A percentile compares a stretch with the other conserved stretches of the same genome.
phyloP scores from a whole-genome alignment of 2,113 vertebrate genomes.

The Chauna torquata region DNA sequence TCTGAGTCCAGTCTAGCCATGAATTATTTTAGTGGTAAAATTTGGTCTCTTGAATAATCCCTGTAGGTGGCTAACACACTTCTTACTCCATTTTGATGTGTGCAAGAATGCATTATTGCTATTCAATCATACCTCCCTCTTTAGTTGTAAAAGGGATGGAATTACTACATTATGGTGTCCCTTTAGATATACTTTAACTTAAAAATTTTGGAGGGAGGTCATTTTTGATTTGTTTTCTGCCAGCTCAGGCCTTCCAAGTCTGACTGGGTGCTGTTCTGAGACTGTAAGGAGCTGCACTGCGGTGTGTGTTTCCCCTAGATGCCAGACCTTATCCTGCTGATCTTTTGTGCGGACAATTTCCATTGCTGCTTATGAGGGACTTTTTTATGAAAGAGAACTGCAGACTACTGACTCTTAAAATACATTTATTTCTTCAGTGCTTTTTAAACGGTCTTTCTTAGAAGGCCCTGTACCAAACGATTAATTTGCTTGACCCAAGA shows the following conservation, averaged over 20 bases:
- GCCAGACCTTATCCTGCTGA: neutral
- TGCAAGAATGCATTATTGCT: slow-evolving; percentile 75
- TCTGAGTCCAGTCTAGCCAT: neutral
- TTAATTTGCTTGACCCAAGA: neutral
- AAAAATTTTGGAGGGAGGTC: neutral
- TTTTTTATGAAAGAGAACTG: neutral
- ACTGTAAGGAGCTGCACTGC: neutral
- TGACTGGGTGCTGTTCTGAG: neutral
- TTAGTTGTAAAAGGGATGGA: neutral
- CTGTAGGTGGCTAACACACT: neutral
- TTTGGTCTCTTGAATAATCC: neutral
- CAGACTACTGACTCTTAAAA: neutral
- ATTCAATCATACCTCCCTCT: slow-evolving; percentile 78
- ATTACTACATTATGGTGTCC: neutral
- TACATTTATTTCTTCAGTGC: neutral
- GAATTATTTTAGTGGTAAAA: neutral
- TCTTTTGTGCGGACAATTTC: neutral
- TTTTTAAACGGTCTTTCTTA: neutral
- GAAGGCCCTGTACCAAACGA: neutral
- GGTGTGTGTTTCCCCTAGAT: neutral
- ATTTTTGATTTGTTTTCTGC: neutral
- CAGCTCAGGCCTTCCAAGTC: neutral
- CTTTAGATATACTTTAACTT: neutral
- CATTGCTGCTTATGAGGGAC: neutral
- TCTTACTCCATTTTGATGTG: slow-evolving; percentile 36